phyloP scores from a whole-genome alignment of 64 coral and sea anemone genomes.

The Acropora tenuis region DNA sequence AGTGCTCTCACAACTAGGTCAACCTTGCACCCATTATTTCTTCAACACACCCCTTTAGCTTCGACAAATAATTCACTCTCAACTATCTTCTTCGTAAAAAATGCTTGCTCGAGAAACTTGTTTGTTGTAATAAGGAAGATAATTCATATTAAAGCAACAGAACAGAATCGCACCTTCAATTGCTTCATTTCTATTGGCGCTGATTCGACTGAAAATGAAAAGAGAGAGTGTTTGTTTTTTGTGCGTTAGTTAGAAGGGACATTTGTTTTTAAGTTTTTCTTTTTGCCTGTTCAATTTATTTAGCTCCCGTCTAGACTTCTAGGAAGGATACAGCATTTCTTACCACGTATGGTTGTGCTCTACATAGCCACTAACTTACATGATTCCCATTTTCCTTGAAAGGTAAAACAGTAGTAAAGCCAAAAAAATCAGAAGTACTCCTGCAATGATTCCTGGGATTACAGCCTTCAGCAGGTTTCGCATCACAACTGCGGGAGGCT shows the following conservation, averaged over 20 bases:
- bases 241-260: not conserved
- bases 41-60: too few relatives aligned
- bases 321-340: too few relatives aligned
- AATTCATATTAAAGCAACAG: not conserved
- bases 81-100: not conserved
- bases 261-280: not conserved
- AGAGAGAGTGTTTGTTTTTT: too few relatives aligned
- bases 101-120: not conserved
- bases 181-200: not conserved
- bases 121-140: not conserved
- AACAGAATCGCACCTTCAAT: slow-evolving; percentile 1
- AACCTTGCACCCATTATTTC: not conserved
- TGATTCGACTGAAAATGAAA: slow-evolving; percentile 25
- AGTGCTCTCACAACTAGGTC: too few relatives aligned
- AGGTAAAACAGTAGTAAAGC: not conserved
- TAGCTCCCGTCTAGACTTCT: too few relatives aligned
- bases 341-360: too few relatives aligned
- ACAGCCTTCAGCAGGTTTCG: not conserved
- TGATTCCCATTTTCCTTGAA: not conserved
- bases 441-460: slow-evolving; percentile 19
- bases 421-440: slow-evolving; percentile 3
- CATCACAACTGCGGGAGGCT: not conserved
- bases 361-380: not conserved
- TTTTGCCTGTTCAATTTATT: too few relatives aligned
- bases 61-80: too few relatives aligned